Evolutionary conservation across 2,113 vertebrate species (phyloP).

Genomic region (Phasianus colchicus): DNA sequence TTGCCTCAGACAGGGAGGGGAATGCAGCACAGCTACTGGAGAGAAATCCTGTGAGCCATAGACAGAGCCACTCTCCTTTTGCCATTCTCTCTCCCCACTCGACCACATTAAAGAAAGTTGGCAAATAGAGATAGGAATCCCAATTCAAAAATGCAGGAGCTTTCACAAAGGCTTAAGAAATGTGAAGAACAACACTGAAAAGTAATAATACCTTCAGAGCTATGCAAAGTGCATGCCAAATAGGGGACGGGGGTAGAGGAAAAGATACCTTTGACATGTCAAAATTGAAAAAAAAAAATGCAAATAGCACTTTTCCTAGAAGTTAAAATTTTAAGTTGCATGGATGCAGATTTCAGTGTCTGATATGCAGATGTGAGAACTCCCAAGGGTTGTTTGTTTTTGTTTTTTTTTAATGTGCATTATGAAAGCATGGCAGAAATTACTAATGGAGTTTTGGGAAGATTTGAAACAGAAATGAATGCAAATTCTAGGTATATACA

Average conservation of each 20-base stretch:
- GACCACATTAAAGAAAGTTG: not conserved
- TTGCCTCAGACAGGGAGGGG: conserved; percentile 6
- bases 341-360: not conserved
- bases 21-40: conserved; percentile 15
- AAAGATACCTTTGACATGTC: not conserved
- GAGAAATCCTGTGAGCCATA: not conserved
- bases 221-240: not conserved
- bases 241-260: fast-evolving
- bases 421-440: not conserved
- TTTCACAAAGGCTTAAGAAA: not conserved
- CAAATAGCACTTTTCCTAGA: not conserved
- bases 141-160: not conserved
- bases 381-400: not conserved
- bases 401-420: not conserved
- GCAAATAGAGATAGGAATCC: not conserved
- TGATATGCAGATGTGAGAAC: not conserved
- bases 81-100: not conserved
- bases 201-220: not conserved
- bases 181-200: not conserved
- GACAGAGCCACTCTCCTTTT: not conserved
- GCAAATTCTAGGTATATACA: not conserved
- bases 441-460: not conserved
- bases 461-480: not conserved
- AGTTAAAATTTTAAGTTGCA: not conserved
- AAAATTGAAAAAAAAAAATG: not conserved